These are phyloP conservation scores for Meriones unguiculatus DNA, from an alignment of 2,113 vertebrate species.

Conservation along the genomic window DNA sequence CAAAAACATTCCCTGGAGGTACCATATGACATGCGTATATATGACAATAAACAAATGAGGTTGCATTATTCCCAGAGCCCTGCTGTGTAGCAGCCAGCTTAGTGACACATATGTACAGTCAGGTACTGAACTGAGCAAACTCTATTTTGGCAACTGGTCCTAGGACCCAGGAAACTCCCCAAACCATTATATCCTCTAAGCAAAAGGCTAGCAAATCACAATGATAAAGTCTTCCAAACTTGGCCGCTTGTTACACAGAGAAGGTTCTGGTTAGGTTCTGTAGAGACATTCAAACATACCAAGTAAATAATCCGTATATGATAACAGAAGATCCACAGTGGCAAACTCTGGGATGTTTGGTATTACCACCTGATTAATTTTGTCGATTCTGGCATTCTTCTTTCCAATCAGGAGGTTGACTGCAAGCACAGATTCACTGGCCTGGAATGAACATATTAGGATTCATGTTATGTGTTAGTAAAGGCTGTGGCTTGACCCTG, in stretches of 20 bases:
- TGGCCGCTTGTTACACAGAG: background rate
- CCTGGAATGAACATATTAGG: slow-evolving; percentile 82
- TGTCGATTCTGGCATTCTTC: slow-evolving; percentile 74
- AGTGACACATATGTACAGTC: fast-evolving
- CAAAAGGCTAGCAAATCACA: slow-evolving; percentile 8
- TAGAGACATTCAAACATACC: slow-evolving; percentile 83
- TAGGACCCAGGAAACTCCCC: background rate
- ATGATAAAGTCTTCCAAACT: background rate
- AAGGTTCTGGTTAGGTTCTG: background rate
- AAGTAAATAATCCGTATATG: slow-evolving; percentile 85
- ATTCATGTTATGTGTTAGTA: background rate
- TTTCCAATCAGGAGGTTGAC: slow-evolving; percentile 85
- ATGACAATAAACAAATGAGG: background rate
- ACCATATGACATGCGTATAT: background rate
- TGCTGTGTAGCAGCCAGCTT: background rate
- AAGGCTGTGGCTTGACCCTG: background rate
- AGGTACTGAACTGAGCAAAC: background rate
- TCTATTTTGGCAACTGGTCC: background rate
- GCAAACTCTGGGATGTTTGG: slow-evolving; percentile 88
- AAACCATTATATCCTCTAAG: background rate
- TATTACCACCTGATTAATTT: slow-evolving; percentile 71
- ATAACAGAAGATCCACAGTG: slow-evolving; percentile 88
- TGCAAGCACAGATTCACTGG: slow-evolving; percentile 84
- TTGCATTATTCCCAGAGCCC: background rate
- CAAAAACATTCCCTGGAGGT: background rate